A percentile compares a stretch with the other conserved stretches of the same genome.
Conservation (phyloP, 2,888 invertebrate genomes). For the Hetaerina titia region DNA sequence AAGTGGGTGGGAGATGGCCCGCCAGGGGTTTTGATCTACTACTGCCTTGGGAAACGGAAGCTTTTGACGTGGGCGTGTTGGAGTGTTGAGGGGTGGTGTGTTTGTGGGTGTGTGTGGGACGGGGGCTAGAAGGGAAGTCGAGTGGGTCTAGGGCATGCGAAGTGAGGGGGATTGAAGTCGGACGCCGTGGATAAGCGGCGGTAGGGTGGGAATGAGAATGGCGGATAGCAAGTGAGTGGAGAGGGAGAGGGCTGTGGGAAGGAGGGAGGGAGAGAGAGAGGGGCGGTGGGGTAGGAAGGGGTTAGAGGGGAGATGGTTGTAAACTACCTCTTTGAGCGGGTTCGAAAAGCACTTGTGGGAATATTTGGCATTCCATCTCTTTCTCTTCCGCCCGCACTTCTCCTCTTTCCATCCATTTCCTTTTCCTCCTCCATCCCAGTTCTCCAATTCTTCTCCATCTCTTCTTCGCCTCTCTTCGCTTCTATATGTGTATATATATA, state of each 20-base stretch:
- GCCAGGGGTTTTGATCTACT: constrained; percentile 65
- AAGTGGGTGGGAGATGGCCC: constrained; percentile 37
- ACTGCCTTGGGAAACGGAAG: constrained; percentile 63
- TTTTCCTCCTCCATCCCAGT: background rate
- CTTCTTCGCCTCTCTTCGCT: background rate
- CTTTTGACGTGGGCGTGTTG: constrained; percentile 37
- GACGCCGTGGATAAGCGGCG: background rate
- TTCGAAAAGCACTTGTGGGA: constrained; percentile 66
- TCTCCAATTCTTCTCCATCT: background rate
- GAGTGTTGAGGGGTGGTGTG: background rate
- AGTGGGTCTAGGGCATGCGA: too few relatives aligned
- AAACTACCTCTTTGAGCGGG: constrained; percentile 66
- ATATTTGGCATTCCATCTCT: constrained; percentile 67
- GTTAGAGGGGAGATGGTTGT: constrained; percentile 17
- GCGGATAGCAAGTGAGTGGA: background rate
- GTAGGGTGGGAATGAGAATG: background rate
- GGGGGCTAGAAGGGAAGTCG: background rate
- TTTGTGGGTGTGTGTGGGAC: background rate
- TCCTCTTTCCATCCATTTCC: background rate
- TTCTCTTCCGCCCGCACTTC: background rate
- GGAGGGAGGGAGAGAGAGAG: background rate
- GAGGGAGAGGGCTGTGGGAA: background rate
- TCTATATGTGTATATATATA: too few relatives aligned
- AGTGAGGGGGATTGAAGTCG: background rate
- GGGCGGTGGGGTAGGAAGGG: background rate